Conservation (phyloP, 2,888 invertebrate genomes). For the Drosophila vallismaia region DNA sequence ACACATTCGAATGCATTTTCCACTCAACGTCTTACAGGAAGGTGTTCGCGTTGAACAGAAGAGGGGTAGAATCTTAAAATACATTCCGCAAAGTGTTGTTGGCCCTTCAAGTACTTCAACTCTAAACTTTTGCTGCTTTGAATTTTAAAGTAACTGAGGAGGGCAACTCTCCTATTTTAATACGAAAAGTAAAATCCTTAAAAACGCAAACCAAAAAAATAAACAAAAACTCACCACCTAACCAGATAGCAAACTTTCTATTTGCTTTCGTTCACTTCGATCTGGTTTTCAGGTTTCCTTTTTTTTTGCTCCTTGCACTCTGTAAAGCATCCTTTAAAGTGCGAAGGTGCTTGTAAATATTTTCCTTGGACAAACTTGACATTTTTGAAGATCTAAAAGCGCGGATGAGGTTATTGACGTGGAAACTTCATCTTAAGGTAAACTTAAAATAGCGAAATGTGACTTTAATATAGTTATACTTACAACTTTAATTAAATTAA, state of each 20-base stretch:
- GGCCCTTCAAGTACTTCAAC: conserved; percentile 70
- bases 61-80: conserved; percentile 11
- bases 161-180: conserved; percentile 54
- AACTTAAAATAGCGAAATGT: background rate
- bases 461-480: background rate
- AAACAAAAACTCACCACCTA: conserved; percentile 51
- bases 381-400: conserved; percentile 3
- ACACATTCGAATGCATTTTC: conserved; percentile 65
- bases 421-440: conserved; percentile 1
- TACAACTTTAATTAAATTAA: background rate
- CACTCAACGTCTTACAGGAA: conserved; percentile 51
- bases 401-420: conserved; percentile 6
- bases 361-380: conserved; percentile 50
- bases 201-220: conserved; percentile 38
- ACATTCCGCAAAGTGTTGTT: background rate
- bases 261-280: conserved; percentile 71
- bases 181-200: conserved; percentile 58
- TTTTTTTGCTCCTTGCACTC: conserved; percentile 34
- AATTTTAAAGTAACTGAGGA: conserved; percentile 46
- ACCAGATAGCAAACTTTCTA: conserved; percentile 41
- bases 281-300: conserved; percentile 55
- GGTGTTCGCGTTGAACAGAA: conserved; percentile 74
- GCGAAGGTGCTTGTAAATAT: conserved; percentile 60
- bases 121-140: conserved; percentile 57
- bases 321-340: conserved; percentile 62